Conservation (phyloP, 2,113 vertebrate species). For the Ovibos moschatus region DNA sequence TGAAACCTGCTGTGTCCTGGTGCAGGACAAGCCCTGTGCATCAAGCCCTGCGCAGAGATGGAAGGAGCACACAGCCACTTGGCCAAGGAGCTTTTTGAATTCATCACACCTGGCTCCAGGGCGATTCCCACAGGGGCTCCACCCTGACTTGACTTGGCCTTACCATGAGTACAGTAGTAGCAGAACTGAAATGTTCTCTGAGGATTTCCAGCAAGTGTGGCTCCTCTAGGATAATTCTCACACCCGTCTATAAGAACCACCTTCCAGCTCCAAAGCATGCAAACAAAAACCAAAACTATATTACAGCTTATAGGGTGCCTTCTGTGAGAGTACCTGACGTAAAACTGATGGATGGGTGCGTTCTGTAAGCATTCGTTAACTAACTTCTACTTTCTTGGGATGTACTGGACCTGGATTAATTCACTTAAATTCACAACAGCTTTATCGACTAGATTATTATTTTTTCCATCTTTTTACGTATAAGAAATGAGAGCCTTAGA, state of each 20-base stretch:
- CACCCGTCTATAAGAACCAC: rapidly evolving
- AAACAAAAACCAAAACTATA: not conserved
- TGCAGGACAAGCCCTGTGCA: not conserved
- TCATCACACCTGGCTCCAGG: not conserved
- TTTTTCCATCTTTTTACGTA: not conserved
- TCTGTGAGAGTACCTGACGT: not conserved
- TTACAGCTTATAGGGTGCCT: no score
- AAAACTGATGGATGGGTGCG: not conserved
- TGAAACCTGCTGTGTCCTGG: not conserved
- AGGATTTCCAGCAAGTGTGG: not conserved
- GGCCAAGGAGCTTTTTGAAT: not conserved
- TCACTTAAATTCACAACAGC: not conserved
- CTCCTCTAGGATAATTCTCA: not conserved
- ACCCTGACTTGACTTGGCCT: not conserved
- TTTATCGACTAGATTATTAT: not conserved
- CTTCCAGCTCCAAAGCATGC: not conserved
- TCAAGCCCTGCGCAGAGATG: not conserved
- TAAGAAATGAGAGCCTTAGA: not conserved
- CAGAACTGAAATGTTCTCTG: not conserved
- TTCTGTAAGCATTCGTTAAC: not conserved
- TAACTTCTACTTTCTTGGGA: not conserved
- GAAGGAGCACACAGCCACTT: not conserved
- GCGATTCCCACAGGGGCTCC: not conserved
- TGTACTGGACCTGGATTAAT: not conserved
- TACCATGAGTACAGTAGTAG: not conserved